Evolutionary conservation across 2,113 vertebrate genomes (phyloP), one percentile per base, ranked within the genome.

Genomic region (Varanus komodoensis): DNA sequence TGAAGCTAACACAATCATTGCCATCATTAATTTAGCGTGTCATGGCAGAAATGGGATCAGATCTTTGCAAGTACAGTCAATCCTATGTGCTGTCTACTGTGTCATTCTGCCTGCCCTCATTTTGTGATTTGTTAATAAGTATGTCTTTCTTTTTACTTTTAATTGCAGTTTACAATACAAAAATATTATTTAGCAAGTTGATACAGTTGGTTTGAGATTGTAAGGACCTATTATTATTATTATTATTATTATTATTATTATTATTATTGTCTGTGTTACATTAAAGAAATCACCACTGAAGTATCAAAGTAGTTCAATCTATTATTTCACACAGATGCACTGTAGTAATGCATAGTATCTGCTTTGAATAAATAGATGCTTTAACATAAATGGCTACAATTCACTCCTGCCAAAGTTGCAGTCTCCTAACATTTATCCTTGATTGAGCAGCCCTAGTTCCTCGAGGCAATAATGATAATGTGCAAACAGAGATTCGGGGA

Each of bases 221-320:
- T 68, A 89, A 90, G 68, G 75, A 74, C 19, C 14, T 68, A 78
- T 64, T 48, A 64, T 87, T 61, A 48, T 87, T 77, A 75, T 75
- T 86, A 75, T 88, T 93, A 95, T 94, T 93, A 54, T 93, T 94
- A 54, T 87, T 92, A 74, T 88, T 94, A 94, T 94, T 92, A 77
- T 88, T 94, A 95, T 94, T 92, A 61, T 94, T 95, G 44, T 89
- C 74, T 38, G 69, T 79, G 48, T 17, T 86, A 32, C 80, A 93
- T 91, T 93, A 87, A 93, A 95, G 90, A 89, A 44, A 93, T 93
- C 90, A 73, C 87, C 89, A 73, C 92, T 94, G 94, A 93, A 92
- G 90, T 92, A 90, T 90, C 91, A 90, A 93, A 91, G 91, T 86
- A 89, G 92, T 94, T 94, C 88, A 48, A 61, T 50, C n/a, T 38